Percentiles rank a stretch among this genome's conserved stretches.
Conservation (phyloP, 2,888 invertebrate species). For the Drosophila prostipennis region DNA sequence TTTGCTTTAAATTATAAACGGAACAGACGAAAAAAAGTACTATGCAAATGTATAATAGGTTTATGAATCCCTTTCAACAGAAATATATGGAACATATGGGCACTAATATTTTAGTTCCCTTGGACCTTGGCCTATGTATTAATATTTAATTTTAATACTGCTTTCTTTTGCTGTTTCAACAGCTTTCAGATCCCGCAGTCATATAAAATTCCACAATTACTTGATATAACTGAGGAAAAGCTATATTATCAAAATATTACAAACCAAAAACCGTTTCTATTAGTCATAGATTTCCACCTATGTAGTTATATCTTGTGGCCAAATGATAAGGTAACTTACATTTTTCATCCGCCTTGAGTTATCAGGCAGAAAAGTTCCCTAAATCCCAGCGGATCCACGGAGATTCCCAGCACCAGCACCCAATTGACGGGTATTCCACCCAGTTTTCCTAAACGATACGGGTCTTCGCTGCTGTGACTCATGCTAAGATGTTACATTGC, state of each 20-base stretch:
- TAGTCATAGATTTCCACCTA: background rate
- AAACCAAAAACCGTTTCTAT: background rate
- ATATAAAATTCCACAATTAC: background rate
- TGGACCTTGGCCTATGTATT: background rate
- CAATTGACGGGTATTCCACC: conserved; percentile 1
- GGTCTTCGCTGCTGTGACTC: conserved; percentile 14
- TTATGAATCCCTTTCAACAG: no score
- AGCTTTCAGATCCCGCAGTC: background rate
- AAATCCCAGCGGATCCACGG: background rate
- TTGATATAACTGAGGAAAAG: background rate
- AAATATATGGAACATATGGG: background rate
- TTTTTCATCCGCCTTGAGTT: background rate
- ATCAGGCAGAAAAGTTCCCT: background rate
- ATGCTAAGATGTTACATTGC: background rate
- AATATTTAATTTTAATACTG: background rate
- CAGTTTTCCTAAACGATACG: background rate
- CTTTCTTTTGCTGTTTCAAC: background rate
- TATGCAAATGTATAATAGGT: no score
- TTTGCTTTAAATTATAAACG: no score
- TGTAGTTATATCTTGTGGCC: background rate
- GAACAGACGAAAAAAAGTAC: no score
- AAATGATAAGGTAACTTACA: background rate
- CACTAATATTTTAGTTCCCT: background rate
- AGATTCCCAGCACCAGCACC: background rate
- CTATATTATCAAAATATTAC: background rate